Percentiles rank a stretch among this genome's conserved stretches.
phyloP scores from a whole-genome alignment of 1,140 invertebrate genomes.

The Portunus trituberculatus region DNA sequence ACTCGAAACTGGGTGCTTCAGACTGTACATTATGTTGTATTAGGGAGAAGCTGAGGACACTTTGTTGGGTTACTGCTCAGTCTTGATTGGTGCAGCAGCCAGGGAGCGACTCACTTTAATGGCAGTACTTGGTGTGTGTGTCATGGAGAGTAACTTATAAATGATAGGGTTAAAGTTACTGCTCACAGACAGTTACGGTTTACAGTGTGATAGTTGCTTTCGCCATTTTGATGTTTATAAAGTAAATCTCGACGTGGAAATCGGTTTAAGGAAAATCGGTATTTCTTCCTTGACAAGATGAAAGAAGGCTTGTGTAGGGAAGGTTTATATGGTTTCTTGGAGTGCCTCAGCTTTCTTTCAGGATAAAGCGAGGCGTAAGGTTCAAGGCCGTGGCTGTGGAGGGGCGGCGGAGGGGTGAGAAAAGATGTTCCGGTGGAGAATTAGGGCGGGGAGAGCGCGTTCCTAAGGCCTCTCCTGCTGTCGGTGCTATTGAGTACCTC shows the following conservation, averaged over 20 bases:
- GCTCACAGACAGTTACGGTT: too few species aligned
- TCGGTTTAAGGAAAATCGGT: too few species aligned
- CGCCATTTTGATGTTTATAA: too few species aligned
- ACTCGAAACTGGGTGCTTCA: background rate
- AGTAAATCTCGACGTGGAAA: too few species aligned
- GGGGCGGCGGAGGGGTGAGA: background rate
- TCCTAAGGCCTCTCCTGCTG: background rate
- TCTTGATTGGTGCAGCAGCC: too few species aligned
- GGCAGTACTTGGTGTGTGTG: too few species aligned
- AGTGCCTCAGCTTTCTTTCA: background rate
- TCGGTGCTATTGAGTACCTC: background rate
- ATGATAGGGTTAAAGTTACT: too few species aligned
- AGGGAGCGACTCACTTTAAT: too few species aligned
- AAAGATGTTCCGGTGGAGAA: background rate
- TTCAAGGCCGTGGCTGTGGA: background rate
- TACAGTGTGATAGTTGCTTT: too few species aligned
- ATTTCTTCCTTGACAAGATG: too few species aligned
- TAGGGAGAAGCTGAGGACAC: background rate
- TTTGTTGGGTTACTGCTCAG: background rate
- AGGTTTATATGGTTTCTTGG: conserved; percentile 1
- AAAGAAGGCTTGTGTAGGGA: background rate
- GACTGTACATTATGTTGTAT: background rate
- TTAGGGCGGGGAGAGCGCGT: background rate
- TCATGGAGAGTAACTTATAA: too few species aligned
- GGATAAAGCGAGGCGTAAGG: background rate